Percentiles rank a stretch among this genome's conserved stretches.
Conservation (phyloP, 2,113 vertebrate species). For the Siniperca chuatsi region DNA sequence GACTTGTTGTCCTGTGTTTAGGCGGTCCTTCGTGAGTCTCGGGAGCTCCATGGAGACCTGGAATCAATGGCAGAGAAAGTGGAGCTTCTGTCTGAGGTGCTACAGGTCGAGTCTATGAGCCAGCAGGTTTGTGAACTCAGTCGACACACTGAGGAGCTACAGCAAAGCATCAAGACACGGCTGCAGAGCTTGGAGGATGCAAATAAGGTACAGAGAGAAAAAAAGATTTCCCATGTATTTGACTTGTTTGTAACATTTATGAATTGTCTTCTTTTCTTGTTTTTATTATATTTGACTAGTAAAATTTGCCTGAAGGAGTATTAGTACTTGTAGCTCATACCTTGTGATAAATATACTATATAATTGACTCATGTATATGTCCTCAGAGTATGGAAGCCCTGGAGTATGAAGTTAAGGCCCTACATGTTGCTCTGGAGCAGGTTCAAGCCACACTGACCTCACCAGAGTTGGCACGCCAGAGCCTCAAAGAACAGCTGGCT, state of each 20-base stretch:
- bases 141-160: conserved; percentile 89
- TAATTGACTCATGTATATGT: not conserved
- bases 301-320: not conserved
- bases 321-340: not conserved
- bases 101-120: conserved; percentile 88
- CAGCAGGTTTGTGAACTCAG: conserved; percentile 93
- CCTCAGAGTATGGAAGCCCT: conserved; percentile 94
- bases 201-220: conserved; percentile 85
- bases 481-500: conserved; percentile 94
- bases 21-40: conserved; percentile 92
- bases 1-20: conserved; percentile 56
- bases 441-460: conserved; percentile 91
- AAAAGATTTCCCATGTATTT: not conserved
- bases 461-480: conserved; percentile 92
- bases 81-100: conserved; percentile 88
- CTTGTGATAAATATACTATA: not conserved
- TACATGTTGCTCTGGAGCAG: conserved; percentile 92
- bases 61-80: conserved; percentile 92
- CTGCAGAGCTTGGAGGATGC: conserved; percentile 94
- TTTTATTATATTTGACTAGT: not conserved
- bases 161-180: conserved; percentile 86
- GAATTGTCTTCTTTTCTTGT: not conserved
- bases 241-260: not conserved
- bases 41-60: conserved; percentile 91
- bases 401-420: conserved; percentile 90